These are phyloP conservation scores for Trachelus tabidus DNA, from an alignment of 2,888 invertebrate species.

Conservation along the genomic window DNA sequence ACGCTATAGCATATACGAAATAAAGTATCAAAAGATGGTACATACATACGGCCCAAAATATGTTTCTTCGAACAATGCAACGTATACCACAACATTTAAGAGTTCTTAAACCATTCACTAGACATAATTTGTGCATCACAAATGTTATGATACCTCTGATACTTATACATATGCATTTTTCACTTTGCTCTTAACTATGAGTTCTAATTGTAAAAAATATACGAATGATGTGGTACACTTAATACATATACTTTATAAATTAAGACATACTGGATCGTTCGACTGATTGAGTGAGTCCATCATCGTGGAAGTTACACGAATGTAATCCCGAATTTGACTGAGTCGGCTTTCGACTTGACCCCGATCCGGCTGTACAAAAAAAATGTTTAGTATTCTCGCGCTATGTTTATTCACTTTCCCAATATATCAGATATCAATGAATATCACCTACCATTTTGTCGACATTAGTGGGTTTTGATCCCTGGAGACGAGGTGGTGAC, in stretches of 20 bases:
- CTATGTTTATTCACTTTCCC: not conserved
- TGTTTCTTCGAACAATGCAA: slow-evolving; percentile 1
- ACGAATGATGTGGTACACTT: not conserved
- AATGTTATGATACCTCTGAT: not conserved
- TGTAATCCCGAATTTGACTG: slow-evolving; percentile 79
- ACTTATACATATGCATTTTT: not conserved
- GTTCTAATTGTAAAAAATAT: not conserved
- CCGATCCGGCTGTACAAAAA: slow-evolving; percentile 69
- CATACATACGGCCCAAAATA: not conserved
- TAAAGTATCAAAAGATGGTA: slow-evolving; percentile 1
- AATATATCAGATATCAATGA: not conserved
- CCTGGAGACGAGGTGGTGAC: slow-evolving; percentile 47
- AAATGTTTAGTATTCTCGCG: not conserved
- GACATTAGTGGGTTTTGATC: slow-evolving; percentile 52
- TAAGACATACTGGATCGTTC: slow-evolving; percentile 74
- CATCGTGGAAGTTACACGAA: slow-evolving; percentile 76
- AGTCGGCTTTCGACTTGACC: slow-evolving; percentile 77
- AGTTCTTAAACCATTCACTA: not conserved
- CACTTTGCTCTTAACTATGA: not conserved
- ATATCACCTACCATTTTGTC: slow-evolving; percentile 49
- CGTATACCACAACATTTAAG: slow-evolving; percentile 6
- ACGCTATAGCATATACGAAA: slow-evolving; percentile 44
- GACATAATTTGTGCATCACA: not conserved
- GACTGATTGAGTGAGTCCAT: slow-evolving; percentile 78
- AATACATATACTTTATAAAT: not conserved